Conservation (phyloP, 2,888 invertebrate genomes). For the Aproaerema taeniolella region DNA sequence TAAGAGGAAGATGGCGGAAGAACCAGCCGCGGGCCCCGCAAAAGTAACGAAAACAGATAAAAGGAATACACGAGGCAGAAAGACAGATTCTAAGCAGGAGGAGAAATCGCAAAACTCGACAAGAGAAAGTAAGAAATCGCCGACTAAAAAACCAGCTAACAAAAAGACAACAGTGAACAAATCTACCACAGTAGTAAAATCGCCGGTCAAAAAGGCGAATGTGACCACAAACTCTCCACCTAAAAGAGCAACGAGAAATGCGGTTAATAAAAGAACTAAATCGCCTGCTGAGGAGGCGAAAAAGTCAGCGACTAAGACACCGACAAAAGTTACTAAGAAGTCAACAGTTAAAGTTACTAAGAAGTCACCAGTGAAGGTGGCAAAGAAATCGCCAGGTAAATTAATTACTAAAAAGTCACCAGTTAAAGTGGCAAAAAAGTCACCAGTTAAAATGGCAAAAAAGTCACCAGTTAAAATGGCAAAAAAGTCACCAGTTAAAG, state of each 20-base stretch:
- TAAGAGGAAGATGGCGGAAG: slow-evolving; percentile 10
- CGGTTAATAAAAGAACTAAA: too few relatives aligned
- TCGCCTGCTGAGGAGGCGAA: background rate
- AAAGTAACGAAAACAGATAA: slow-evolving; percentile 1
- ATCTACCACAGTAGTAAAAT: too few relatives aligned
- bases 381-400: slow-evolving; percentile 20
- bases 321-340: background rate
- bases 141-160: background rate
- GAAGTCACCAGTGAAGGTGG: background rate
- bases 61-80: background rate
- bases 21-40: background rate
- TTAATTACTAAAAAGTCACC: background rate
- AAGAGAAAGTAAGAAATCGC: slow-evolving; percentile 14
- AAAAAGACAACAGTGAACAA: too few relatives aligned
- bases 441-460: background rate
- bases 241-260: too few relatives aligned
- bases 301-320: background rate
- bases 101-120: slow-evolving; percentile 7
- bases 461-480: background rate
- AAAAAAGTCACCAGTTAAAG: background rate
- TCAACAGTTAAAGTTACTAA: background rate
- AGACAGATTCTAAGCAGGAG: background rate
- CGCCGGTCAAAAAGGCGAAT: background rate
- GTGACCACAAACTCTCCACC: too few relatives aligned
- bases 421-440: background rate